Percentiles rank a stretch among this genome's conserved stretches.
Conservation (phyloP, 1,140 invertebrate genomes). For the Drosophila busckii region DNA sequence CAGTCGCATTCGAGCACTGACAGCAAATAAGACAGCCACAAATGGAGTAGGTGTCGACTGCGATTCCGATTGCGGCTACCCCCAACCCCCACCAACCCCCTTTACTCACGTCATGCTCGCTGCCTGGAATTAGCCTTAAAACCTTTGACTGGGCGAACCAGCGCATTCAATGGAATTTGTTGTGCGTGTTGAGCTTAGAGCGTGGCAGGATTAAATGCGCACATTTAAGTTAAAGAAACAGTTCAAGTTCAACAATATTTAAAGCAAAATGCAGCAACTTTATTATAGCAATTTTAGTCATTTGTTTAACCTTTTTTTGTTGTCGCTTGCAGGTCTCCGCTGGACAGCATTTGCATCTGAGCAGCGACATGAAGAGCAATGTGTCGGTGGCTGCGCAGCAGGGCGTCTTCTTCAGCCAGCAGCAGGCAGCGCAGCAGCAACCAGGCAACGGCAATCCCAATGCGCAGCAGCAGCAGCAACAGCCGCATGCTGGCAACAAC, state of each 20-base stretch:
- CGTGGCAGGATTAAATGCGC: too few species aligned
- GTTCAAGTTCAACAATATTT: too few species aligned
- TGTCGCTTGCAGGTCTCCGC: constrained; percentile 84
- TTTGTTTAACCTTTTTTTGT: background rate
- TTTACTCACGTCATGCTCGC: background rate
- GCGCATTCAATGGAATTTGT: too few species aligned
- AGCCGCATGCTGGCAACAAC: constrained; percentile 38
- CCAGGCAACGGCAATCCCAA: too few species aligned
- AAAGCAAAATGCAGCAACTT: too few species aligned
- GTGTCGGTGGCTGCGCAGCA: constrained; percentile 88
- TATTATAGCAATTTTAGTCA: constrained; percentile 3
- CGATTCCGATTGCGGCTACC: background rate
- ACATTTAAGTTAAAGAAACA: too few species aligned
- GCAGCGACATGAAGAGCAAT: constrained; percentile 83
- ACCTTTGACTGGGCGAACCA: constrained; percentile 30
- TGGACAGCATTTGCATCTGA: constrained; percentile 88
- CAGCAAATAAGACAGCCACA: constrained; percentile 61
- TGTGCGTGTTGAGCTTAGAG: too few species aligned
- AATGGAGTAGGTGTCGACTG: constrained; percentile 49
- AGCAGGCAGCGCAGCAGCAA: constrained; percentile 73
- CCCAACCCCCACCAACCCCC: background rate
- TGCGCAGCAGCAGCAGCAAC: constrained; percentile 49
- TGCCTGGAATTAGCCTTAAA: constrained; percentile 19
- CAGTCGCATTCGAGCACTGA: constrained; percentile 41
- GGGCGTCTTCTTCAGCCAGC: constrained; percentile 87